Evolutionary conservation across 2,797 vertebrate genomes (phyloP).

Genomic region (Acrossocheilus fasciatus): DNA sequence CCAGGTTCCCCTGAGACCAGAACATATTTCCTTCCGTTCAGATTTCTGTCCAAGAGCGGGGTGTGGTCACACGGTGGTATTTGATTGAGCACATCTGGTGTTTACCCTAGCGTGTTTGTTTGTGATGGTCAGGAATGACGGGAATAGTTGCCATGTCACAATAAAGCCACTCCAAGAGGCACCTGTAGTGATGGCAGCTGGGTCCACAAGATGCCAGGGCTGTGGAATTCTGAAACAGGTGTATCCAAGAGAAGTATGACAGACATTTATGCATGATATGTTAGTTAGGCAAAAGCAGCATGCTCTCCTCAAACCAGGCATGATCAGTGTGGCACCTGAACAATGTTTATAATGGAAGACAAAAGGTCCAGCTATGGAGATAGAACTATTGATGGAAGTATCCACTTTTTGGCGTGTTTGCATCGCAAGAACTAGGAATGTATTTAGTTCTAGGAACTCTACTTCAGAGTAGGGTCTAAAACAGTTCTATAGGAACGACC

Average conservation of each 20-base stretch:
- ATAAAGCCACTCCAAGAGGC: conserved; percentile 49
- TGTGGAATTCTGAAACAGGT: conserved; percentile 73
- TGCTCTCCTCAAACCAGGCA: conserved; percentile 21
- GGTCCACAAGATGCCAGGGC: conserved; percentile 45
- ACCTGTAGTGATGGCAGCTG: conserved; percentile 75
- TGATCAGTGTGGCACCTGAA: conserved; percentile 46
- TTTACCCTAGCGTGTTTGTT: conserved; percentile 51
- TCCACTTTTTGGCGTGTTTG: neutral
- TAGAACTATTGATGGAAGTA: neutral
- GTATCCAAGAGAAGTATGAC: conserved; percentile 55
- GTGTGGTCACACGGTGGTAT: conserved; percentile 51
- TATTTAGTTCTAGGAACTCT: neutral
- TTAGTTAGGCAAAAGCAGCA: conserved; percentile 36
- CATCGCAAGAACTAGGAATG: neutral
- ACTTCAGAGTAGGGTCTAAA: neutral
- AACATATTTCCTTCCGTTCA: conserved; percentile 42
- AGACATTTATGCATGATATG: conserved; percentile 12
- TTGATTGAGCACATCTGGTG: conserved; percentile 48
- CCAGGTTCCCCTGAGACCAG: conserved; percentile 20
- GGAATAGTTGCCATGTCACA: conserved; percentile 19
- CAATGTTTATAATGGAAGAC: conserved; percentile 44
- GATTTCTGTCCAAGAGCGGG: conserved; percentile 17
- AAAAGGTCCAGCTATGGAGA: conserved; percentile 27
- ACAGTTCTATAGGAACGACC: neutral
- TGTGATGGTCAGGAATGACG: conserved; percentile 7